Evolutionary conservation across 1,140 invertebrate species (phyloP), one percentile per base, ranked within the genome.

Genomic region (Sminthurides bifidus): DNA sequence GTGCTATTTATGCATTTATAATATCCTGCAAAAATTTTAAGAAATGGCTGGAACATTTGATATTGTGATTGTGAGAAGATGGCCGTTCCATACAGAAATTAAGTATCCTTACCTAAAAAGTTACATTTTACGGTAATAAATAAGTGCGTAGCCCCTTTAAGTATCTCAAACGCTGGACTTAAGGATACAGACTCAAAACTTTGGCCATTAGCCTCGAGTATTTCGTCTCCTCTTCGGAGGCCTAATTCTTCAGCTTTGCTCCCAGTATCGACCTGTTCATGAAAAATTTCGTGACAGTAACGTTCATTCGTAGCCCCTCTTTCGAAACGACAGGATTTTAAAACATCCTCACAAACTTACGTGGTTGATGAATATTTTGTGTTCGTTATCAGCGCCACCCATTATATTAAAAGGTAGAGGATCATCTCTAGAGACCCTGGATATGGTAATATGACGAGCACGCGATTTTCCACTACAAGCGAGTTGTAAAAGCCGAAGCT

Each of bases 51-150:
- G n/a, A n/a, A n/a, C n/a, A n/a, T n/a, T n/a, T n/a, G n/a, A n/a
- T n/a, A n/a, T n/a, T n/a, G n/a, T n/a, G n/a, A n/a, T n/a, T n/a
- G n/a, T n/a, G n/a, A n/a, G n/a, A n/a, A n/a, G n/a, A n/a, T n/a
- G n/a, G n/a, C n/a, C 4, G 24, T 37, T n/a, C 26, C 4, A n/a
- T 54, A 43, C 26, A 2, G 38, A 1, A 3, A 48, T 21, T 43
- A 8, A 41, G n/a, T 41, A 1, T 45, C 2, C 33, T 58, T 43
- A 77, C 77, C 75, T 59, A 95, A 77, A 59, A 97, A 79, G 78
- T 99, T 98, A 63, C 91, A 95, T 75, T 96, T 97, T 15, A 98
- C 90, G 37, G 87, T 92, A 63, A 98, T 88, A 69, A 87, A 91
- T 37, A 98, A 76, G 75, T 98, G 94, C 49, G 93, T 98, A 23